Evolutionary conservation across 37 sponge, comb jelly and placozoan species (phyloP).

Genomic region (Ianthella basta): DNA sequence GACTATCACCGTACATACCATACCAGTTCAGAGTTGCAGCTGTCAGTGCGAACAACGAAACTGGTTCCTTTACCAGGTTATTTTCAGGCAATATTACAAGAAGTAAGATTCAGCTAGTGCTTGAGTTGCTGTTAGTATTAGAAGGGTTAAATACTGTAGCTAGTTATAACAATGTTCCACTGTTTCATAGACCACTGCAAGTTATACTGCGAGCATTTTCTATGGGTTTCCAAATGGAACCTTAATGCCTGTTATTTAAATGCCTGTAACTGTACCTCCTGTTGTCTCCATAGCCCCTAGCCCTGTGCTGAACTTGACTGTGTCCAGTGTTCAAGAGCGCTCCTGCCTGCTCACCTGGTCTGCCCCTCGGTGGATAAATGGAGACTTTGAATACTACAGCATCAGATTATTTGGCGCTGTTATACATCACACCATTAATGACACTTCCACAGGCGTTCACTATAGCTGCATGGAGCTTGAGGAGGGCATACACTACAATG

Average conservation of each 20-base stretch:
- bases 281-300: neutral
- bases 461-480: neutral
- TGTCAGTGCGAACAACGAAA: neutral
- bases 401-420: neutral
- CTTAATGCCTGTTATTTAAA: no score
- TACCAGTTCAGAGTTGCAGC: constrained; percentile 8
- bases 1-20: neutral
- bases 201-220: no score
- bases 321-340: neutral
- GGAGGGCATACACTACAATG: neutral
- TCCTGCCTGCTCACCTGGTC: neutral
- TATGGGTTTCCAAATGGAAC: no score
- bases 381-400: neutral
- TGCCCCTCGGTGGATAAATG: neutral
- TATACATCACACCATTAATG: neutral
- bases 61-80: neutral
- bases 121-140: no score
- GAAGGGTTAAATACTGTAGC: no score
- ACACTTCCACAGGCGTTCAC: neutral
- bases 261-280: no score
- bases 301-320: neutral
- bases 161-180: no score
- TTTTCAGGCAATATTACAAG: neutral
- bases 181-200: no score
- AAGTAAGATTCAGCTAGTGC: neutral